phyloP scores from a whole-genome alignment of 92 coral and sea anemone species.

The Epizoanthus stellaris region DNA sequence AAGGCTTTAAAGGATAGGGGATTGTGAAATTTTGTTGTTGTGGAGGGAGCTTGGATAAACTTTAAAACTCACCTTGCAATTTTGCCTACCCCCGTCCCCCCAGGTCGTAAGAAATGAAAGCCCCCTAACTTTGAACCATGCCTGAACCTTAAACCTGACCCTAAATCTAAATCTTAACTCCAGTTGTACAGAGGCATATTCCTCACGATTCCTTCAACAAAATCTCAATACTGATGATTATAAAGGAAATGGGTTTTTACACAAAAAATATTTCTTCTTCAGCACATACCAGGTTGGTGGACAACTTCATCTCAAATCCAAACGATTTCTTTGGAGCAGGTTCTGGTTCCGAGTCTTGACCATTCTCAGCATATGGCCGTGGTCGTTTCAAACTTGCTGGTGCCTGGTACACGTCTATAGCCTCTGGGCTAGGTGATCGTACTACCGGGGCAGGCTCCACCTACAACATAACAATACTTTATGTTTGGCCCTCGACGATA shows the following conservation, averaged over 20 bases:
- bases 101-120: no score
- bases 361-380: slow-evolving; percentile 84
- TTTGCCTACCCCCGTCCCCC: no score
- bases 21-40: no score
- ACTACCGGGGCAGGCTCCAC: slow-evolving; percentile 89
- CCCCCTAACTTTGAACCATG: no score
- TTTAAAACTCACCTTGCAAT: no score
- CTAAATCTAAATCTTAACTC: background rate
- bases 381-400: slow-evolving; percentile 50
- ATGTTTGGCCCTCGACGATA: background rate
- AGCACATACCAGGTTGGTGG: slow-evolving; percentile 71
- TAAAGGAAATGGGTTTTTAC: background rate
- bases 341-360: slow-evolving; percentile 77
- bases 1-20: no score
- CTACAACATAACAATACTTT: slow-evolving; percentile 29
- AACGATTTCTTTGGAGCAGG: slow-evolving; percentile 91
- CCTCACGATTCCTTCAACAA: background rate
- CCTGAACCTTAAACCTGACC: no score
- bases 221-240: background rate
- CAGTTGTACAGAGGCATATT: no score
- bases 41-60: no score
- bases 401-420: slow-evolving; percentile 68
- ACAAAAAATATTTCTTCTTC: background rate
- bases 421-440: slow-evolving; percentile 89
- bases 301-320: slow-evolving; percentile 96